Evolutionary conservation across 2,888 invertebrate genomes (phyloP).

Genomic region (Eurytoma californica): DNA sequence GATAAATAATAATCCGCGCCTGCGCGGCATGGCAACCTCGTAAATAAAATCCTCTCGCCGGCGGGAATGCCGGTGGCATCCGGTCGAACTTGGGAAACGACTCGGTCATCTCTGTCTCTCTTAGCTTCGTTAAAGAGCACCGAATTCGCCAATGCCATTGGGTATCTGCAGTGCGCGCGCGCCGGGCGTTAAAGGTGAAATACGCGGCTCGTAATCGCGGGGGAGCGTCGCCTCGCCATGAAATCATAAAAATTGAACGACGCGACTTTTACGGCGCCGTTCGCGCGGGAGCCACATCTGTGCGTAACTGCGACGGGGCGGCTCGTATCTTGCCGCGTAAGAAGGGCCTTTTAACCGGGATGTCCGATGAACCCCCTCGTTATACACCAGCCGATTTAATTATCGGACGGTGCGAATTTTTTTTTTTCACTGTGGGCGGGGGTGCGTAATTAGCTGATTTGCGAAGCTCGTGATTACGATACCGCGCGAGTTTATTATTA

Average conservation of each 20-base stretch:
- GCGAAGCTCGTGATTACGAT: too few relatives aligned
- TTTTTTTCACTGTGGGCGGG: too few relatives aligned
- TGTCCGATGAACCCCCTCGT: too few relatives aligned
- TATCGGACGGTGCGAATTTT: too few relatives aligned
- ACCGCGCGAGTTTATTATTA: too few relatives aligned
- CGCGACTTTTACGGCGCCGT: conserved; percentile 27
- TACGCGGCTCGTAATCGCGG: conserved; percentile 24
- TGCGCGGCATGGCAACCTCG: too few relatives aligned
- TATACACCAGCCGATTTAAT: too few relatives aligned
- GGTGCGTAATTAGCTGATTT: too few relatives aligned
- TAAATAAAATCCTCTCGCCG: too few relatives aligned
- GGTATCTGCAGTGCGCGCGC: background rate
- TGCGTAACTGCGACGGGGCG: background rate
- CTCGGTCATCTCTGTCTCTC: background rate
- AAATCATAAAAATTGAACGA: conserved; percentile 40
- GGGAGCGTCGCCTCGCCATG: background rate
- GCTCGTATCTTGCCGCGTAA: background rate
- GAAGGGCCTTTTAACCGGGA: too few relatives aligned
- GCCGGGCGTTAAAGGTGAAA: conserved; percentile 37
- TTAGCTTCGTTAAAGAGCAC: conserved; percentile 6
- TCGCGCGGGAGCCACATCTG: background rate
- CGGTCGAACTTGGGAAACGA: conserved; percentile 19
- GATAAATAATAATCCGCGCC: too few relatives aligned
- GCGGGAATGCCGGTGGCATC: background rate
- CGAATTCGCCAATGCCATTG: conserved; percentile 17